Evolutionary conservation across 2,797 vertebrate genomes (phyloP).

Genomic region (Coranthus polyacanthus): DNA sequence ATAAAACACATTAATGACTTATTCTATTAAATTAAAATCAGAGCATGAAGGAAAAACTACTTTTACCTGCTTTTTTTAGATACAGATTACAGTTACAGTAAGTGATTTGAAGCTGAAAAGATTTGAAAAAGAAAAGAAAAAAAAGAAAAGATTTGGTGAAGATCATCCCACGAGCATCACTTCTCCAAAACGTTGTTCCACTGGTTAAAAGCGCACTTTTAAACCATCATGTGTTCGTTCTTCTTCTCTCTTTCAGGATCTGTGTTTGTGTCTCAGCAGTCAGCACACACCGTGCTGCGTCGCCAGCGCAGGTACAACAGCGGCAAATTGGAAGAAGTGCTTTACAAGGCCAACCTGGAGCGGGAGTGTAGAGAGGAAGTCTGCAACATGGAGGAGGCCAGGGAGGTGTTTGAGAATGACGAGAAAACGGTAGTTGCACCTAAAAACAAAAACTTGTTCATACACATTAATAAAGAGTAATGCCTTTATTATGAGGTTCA

Average conservation of each 20-base stretch:
- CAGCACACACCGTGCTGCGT: slow-evolving; percentile 83
- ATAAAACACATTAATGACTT: no score
- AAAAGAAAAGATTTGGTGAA: no score
- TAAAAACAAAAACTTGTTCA: background rate
- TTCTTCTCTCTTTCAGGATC: slow-evolving; percentile 56
- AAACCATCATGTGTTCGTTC: no score
- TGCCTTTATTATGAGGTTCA: background rate
- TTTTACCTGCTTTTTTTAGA: no score
- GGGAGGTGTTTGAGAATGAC: slow-evolving; percentile 92
- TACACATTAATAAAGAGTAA: background rate
- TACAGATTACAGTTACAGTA: no score
- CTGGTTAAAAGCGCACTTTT: no score
- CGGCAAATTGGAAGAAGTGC: slow-evolving; percentile 88
- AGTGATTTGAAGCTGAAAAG: no score
- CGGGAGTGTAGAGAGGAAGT: slow-evolving; percentile 93
- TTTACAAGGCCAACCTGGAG: slow-evolving; percentile 87
- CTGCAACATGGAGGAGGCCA: slow-evolving; percentile 92
- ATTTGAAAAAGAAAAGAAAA: no score
- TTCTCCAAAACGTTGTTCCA: no score
- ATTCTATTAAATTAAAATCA: no score
- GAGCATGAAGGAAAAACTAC: no score
- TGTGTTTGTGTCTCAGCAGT: slow-evolving; percentile 86
- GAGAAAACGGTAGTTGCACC: slow-evolving; percentile 87
- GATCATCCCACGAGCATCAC: no score
- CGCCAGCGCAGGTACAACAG: slow-evolving; percentile 89